phyloP scores from a whole-genome alignment of 2,888 invertebrate genomes.

The Amblyjoppa proteus region DNA sequence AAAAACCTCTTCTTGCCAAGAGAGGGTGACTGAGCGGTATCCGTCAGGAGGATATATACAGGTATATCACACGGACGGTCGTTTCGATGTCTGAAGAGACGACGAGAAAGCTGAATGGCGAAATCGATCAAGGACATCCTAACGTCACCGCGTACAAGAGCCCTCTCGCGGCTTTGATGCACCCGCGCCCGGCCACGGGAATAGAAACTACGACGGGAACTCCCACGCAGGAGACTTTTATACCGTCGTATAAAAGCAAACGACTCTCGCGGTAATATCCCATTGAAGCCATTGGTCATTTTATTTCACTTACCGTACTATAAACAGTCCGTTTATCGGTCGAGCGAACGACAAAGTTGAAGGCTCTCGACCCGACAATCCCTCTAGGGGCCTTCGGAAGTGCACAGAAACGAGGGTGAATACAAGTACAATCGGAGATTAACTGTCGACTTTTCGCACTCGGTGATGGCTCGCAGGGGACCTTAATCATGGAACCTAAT shows the following conservation, averaged over 20 bases:
- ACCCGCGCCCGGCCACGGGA: neutral
- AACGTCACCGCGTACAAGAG: slow-evolving; percentile 26
- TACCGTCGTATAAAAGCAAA: slow-evolving; percentile 35
- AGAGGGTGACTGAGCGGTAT: slow-evolving; percentile 38
- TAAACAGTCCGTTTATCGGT: slow-evolving; percentile 44
- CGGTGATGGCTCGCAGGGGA: too few species aligned
- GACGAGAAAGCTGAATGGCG: slow-evolving; percentile 44
- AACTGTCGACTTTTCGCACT: too few species aligned
- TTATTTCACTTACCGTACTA: slow-evolving; percentile 43
- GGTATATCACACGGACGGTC: slow-evolving; percentile 33
- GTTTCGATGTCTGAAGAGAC: slow-evolving; percentile 60
- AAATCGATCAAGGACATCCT: slow-evolving; percentile 65
- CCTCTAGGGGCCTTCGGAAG: slow-evolving; percentile 3
- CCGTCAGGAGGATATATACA: slow-evolving; percentile 3
- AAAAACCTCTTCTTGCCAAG: slow-evolving; percentile 41
- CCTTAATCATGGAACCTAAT: neutral
- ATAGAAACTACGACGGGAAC: slow-evolving; percentile 9
- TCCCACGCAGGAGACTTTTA: neutral
- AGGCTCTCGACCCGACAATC: neutral
- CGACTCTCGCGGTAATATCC: slow-evolving; percentile 28
- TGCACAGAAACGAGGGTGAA: too few species aligned
- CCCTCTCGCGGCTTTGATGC: slow-evolving; percentile 30
- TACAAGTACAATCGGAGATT: too few species aligned
- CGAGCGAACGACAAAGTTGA: slow-evolving; percentile 38
- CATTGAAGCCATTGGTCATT: slow-evolving; percentile 39